A percentile compares a stretch with the other conserved stretches of the same genome.
Conservation (phyloP, 2,888 invertebrate species). For the Drosophila suboccidentalis region DNA sequence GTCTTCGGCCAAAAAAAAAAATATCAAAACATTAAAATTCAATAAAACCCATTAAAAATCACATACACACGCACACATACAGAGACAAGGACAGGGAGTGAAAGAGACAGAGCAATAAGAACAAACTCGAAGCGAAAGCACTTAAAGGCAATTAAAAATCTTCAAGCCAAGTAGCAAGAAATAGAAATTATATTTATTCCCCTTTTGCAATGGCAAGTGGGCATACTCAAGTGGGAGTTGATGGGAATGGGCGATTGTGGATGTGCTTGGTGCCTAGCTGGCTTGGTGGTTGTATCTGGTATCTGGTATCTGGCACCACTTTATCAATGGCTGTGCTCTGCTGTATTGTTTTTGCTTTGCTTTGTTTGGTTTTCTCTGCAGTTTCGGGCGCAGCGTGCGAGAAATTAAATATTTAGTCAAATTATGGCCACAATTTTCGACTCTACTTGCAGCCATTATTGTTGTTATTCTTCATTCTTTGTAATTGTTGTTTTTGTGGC, state of each 20-base stretch:
- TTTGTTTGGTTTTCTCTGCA: conserved; percentile 31
- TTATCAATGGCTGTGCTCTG: conserved; percentile 60
- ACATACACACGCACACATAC: conserved; percentile 16
- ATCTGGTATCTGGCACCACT: conserved; percentile 51
- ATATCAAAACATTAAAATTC: conserved; percentile 80
- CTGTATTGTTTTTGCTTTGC: conserved; percentile 19
- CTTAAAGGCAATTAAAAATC: conserved; percentile 79
- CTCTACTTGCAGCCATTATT: conserved; percentile 37
- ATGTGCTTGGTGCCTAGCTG: not conserved
- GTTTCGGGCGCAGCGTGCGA: conserved; percentile 45
- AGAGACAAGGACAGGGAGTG: not conserved
- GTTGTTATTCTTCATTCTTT: conserved; percentile 22
- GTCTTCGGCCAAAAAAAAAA: conserved; percentile 37
- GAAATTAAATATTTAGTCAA: conserved; percentile 80
- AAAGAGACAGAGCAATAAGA: conserved; percentile 15
- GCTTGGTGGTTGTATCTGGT: conserved; percentile 34
- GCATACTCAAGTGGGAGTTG: conserved; percentile 28
- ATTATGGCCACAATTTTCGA: conserved; percentile 76
- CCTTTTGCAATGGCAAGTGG: conserved; percentile 33
- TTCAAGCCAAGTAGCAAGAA: conserved; percentile 66
- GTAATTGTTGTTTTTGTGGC: conserved; percentile 62
- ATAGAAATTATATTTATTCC: conserved; percentile 75
- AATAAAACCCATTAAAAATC: conserved; percentile 74
- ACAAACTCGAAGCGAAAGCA: conserved; percentile 61
- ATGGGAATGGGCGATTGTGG: not conserved